These are phyloP conservation scores for Malurus leucopterus DNA, from an alignment of 2,797 vertebrate genomes.

Conservation along the genomic window DNA sequence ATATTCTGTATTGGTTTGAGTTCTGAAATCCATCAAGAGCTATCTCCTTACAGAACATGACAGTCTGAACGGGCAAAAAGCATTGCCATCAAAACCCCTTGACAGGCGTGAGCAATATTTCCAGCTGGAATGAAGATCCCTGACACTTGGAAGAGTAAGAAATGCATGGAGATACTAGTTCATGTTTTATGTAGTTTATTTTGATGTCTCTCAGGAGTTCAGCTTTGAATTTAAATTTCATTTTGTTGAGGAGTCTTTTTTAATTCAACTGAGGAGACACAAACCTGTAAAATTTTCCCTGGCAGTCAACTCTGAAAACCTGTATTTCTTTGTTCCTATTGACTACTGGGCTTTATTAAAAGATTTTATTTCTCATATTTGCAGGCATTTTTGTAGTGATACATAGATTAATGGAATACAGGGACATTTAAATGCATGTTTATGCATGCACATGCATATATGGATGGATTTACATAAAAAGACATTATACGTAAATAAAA, in stretches of 20 bases:
- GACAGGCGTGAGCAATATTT: background rate
- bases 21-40: background rate
- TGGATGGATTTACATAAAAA: background rate
- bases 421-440: background rate
- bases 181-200: background rate
- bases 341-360: background rate
- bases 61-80: background rate
- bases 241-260: background rate
- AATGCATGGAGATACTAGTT: background rate
- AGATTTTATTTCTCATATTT: background rate
- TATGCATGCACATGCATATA: background rate
- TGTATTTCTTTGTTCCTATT: background rate
- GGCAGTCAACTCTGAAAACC: background rate
- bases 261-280: background rate
- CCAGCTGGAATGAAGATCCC: background rate
- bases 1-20: background rate
- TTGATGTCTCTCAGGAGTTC: background rate
- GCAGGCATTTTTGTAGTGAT: background rate
- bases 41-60: background rate
- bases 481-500: background rate
- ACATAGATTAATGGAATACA: background rate
- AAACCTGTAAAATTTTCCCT: background rate
- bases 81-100: background rate
- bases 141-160: background rate
- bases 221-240: background rate